phyloP scores from a whole-genome alignment of 1,140 invertebrate species.

The Apis laboriosa region DNA sequence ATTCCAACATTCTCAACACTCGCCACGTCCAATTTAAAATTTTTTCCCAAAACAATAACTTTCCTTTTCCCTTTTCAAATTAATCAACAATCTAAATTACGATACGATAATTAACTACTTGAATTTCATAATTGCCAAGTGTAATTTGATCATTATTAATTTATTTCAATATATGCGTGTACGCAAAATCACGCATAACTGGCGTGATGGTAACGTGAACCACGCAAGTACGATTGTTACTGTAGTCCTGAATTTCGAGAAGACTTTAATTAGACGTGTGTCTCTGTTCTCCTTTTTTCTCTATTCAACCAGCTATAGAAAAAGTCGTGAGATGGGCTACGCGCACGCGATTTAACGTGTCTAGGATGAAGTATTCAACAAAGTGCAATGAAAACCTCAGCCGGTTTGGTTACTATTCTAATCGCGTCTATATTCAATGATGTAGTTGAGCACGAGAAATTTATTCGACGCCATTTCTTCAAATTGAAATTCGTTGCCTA shows the following conservation, averaged over 20 bases:
- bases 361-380: conserved; percentile 24
- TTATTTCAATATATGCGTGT: conserved; percentile 13
- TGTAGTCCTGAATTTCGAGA: conserved; percentile 48
- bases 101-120: too few relatives aligned
- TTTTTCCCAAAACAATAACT: too few relatives aligned
- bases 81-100: too few relatives aligned
- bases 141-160: too few relatives aligned
- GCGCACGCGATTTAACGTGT: conserved; percentile 35
- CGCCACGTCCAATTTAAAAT: too few relatives aligned
- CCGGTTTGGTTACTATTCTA: background rate
- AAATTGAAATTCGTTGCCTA: background rate
- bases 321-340: conserved; percentile 23
- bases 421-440: conserved; percentile 1
- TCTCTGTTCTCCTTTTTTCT: background rate
- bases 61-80: too few relatives aligned
- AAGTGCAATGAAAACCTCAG: conserved; percentile 30
- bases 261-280: conserved; percentile 41
- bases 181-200: conserved; percentile 29
- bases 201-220: conserved; percentile 27
- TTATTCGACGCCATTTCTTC: background rate
- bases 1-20: background rate
- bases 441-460: background rate
- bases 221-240: conserved; percentile 44
- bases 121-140: too few relatives aligned
- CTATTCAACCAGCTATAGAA: background rate